phyloP scores from a whole-genome alignment of 1,140 invertebrate genomes.

The Brachionus asplanchnoidis region DNA sequence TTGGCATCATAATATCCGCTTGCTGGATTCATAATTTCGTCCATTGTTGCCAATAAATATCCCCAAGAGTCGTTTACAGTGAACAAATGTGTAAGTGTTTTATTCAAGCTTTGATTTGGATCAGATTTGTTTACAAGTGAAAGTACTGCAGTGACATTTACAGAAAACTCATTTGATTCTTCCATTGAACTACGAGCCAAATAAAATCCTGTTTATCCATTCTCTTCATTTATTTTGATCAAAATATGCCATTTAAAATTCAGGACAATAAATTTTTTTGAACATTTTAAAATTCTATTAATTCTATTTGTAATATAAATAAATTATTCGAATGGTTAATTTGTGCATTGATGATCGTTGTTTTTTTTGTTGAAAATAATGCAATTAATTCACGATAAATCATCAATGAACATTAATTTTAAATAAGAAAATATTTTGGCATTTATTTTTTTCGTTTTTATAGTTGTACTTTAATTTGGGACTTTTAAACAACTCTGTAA shows the following conservation, averaged over 20 bases:
- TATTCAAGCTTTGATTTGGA: background rate
- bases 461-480: too few species aligned
- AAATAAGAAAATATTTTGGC: too few species aligned
- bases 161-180: background rate
- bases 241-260: background rate
- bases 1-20: background rate
- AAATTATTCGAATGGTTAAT: too few species aligned
- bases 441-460: too few species aligned
- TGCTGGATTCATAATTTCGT: background rate
- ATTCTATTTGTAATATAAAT: too few species aligned
- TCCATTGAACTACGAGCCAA: background rate
- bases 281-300: background rate
- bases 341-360: too few species aligned
- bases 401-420: too few species aligned
- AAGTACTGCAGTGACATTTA: background rate
- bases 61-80: background rate
- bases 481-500: too few species aligned
- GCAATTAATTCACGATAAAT: too few species aligned
- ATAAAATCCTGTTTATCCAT: background rate
- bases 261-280: background rate
- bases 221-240: background rate
- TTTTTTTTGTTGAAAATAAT: too few species aligned
- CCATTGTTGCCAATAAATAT: background rate
- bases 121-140: background rate
- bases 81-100: background rate